Base-by-base conservation (phyloP, 2,113 vertebrate species). In the Hippoglossus stenolepis region DNA sequence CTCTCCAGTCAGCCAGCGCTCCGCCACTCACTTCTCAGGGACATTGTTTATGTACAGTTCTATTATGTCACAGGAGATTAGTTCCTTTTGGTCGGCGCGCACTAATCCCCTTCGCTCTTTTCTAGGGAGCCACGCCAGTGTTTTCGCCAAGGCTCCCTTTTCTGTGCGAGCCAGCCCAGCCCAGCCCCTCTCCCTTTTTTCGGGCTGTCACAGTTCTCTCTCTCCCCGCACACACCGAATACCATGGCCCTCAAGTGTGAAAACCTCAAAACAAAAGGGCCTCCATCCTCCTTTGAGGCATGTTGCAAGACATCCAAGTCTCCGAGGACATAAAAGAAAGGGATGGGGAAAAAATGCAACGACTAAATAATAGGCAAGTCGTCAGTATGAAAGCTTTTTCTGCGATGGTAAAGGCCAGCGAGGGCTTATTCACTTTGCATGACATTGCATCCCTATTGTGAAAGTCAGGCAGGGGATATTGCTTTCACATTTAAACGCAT, bases 31-130 rank as follows among this genome's bases (percentile, higher is more conserved):
- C 90, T 86, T 90, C 87, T 92, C 86, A 82, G 84, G 68, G 89
- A 83, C 68, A 86, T 87, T 92, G 90, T 93, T 93, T 93, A 87
- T 91, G 88, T 94, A 93, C 92, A 94, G 89, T 93, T 92, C 92
- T 91, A 92, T 94, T 93, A 90, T 92, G 87, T 89, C 87, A 90
- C 90, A 80, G 89, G 84, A 89, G 89, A 93, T 94, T 94, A 91
- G 91, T 91, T 93, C 88, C 87, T 88, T 86, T 87, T 77, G 80
- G 87, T 90, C 89, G 85, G 80, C 81, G 85, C 81, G 70, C 84
- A 11, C 75, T 93, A 93, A 92, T 93, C 93, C 91, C 58, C 47
- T 20, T 75, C 85, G 85, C 87, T 82, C 79, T 88, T 86, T 73
- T 18, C 18, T 5, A 18, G 79, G 87, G 84, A 85, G 81, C 84